These are phyloP conservation scores for Riparia riparia DNA, from an alignment of 2,113 vertebrate genomes.

Conservation along the genomic window DNA sequence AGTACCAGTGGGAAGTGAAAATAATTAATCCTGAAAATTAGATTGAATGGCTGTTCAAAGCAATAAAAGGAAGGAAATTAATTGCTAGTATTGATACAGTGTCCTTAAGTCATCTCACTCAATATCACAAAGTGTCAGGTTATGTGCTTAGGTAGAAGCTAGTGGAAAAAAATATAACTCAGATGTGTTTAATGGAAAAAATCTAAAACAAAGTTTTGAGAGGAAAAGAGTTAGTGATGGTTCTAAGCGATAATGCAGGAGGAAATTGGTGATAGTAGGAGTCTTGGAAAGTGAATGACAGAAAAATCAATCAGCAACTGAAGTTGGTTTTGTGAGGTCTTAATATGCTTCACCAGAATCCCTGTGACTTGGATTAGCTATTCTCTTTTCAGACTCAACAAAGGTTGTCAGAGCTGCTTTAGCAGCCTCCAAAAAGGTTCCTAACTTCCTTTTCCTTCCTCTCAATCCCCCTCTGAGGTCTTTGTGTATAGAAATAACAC, in stretches of 20 bases:
- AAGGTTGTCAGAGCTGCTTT: background rate
- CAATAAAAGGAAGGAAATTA: conserved; percentile 30
- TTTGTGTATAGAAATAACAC: background rate
- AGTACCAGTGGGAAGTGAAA: conserved; percentile 26
- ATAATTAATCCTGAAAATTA: conserved; percentile 24
- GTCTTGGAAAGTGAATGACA: background rate
- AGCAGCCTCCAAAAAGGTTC: background rate
- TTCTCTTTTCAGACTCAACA: background rate
- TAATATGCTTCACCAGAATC: background rate
- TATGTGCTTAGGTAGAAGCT: background rate
- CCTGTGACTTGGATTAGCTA: background rate
- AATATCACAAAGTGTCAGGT: background rate
- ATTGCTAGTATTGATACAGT: background rate
- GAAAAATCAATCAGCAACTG: background rate
- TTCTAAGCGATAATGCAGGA: background rate
- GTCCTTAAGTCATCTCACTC: background rate
- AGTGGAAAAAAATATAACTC: background rate
- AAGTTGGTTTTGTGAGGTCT: background rate
- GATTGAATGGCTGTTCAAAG: conserved; percentile 17
- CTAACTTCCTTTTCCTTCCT: background rate
- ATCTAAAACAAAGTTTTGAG: background rate
- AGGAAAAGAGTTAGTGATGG: background rate
- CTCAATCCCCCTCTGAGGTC: too few relatives aligned
- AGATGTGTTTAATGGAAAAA: background rate
- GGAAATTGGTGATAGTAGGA: background rate